phyloP scores from a whole-genome alignment of 2,888 invertebrate species.

The Ichneumoninae sp. region DNA sequence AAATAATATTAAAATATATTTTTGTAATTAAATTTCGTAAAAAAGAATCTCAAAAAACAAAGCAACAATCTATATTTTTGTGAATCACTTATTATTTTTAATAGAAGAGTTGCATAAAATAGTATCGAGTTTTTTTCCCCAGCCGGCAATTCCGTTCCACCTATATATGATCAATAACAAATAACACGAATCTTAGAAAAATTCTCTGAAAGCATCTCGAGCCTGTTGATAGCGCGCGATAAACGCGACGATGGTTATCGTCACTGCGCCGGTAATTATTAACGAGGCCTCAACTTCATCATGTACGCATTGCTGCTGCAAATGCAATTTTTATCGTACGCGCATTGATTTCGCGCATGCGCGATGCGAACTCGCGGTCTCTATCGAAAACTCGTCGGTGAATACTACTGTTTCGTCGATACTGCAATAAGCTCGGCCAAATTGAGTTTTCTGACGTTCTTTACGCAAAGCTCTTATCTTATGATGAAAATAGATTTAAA shows the following conservation, averaged over 20 bases:
- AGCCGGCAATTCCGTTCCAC: background rate
- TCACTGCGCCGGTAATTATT: constrained; percentile 31
- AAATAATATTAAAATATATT: background rate
- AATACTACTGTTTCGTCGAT: constrained; percentile 19
- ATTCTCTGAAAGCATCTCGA: background rate
- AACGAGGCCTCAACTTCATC: constrained; percentile 16
- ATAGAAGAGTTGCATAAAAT: background rate
- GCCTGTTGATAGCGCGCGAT: background rate
- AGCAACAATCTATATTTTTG: background rate
- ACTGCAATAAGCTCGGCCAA: background rate
- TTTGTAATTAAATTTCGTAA: background rate
- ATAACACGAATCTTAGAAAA: constrained; percentile 29
- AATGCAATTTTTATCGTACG: constrained; percentile 32
- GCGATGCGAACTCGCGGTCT: constrained; percentile 58
- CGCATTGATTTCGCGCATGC: constrained; percentile 56
- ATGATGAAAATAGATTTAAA: background rate
- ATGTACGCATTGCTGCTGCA: constrained; percentile 16
- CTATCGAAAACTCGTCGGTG: constrained; percentile 51
- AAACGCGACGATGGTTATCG: constrained; percentile 9
- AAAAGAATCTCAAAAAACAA: background rate
- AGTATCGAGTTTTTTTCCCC: background rate
- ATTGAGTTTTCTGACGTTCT: background rate
- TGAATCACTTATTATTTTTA: background rate
- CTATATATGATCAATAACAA: background rate
- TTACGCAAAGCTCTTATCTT: background rate